A percentile compares a stretch with the other conserved stretches of the same genome.
Evolutionary conservation across 37 sponge, comb jelly and placozoan species (phyloP).

Genomic region (Lycopodina hypogea): DNA sequence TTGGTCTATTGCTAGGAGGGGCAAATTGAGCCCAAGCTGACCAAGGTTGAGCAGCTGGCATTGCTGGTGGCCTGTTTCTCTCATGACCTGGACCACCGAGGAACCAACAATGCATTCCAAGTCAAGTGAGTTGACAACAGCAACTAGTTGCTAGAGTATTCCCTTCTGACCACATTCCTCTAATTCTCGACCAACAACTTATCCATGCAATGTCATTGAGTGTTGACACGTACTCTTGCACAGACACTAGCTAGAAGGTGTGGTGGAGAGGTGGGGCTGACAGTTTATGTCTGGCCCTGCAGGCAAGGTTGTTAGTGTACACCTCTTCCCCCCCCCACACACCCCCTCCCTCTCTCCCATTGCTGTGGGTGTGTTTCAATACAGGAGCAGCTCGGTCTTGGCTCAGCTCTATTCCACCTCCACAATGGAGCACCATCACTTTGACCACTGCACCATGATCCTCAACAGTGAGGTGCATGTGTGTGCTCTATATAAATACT

Average conservation of each 20-base stretch:
- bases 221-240: too few relatives aligned
- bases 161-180: too few relatives aligned
- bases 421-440: conserved; percentile 97
- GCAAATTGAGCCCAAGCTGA: conserved; percentile 30
- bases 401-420: conserved; percentile 88
- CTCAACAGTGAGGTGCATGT: conserved; percentile 74
- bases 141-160: too few relatives aligned
- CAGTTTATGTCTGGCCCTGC: too few relatives aligned
- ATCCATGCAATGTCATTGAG: too few relatives aligned
- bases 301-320: too few relatives aligned
- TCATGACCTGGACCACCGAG: conserved; percentile 94
- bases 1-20: conserved; percentile 49
- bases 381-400: conserved; percentile 56
- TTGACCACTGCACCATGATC: conserved; percentile 91
- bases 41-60: conserved; percentile 71
- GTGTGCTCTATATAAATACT: neutral
- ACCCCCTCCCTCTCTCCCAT: too few relatives aligned
- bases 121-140: conserved; percentile 54
- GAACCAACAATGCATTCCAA: conserved; percentile 92
- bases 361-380: neutral
- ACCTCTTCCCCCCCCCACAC: too few relatives aligned
- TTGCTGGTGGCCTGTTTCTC: conserved; percentile 86
- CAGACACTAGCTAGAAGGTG: too few relatives aligned
- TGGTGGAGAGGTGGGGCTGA: too few relatives aligned
- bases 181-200: too few relatives aligned